Evolutionary conservation across 2,113 vertebrate genomes (phyloP), one percentile per base, ranked within the genome.

Genomic region (Varanus komodoensis): DNA sequence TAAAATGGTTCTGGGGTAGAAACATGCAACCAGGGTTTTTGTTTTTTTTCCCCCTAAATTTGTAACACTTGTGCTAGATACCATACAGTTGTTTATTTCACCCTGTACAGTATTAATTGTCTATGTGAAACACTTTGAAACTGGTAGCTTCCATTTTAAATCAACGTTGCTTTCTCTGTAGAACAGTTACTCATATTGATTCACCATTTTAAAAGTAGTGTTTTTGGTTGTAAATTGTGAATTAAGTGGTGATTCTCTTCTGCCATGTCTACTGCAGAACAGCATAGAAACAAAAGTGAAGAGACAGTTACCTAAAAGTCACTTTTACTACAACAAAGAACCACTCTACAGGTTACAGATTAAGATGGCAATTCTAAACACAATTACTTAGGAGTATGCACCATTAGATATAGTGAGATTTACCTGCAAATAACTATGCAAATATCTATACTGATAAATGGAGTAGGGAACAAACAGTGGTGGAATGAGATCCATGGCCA

Each of bases 1-100:
- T 96, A 97, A 97, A 98, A 96, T 95, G 89, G 95, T 96, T 96
- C 96, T 92, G 91, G 87, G 87, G 94, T 92, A 74, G 92, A 97
- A 97, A 94, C 94, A 97, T 87, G 94, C 87, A 73, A 88, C n/a
- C 71, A 93, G 96, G 91, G 95, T 96, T 94, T 97, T 94, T 64
- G 54, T 7, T 54, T 15, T 1, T 32, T 71, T 85, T 27, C 71
- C 44, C 29, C 34, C 44, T 44, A 44, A 23, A 69, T 21, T 94
- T 93, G 78, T 7, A 23, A 95, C 95, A 97, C 95, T 95, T 93
- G 95, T 50, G 21, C 11, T 71, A 38, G 77, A 21, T 73, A 69
- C 68, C 52, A 81, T 44, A 80, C 0, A 4, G 73, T 19, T 86
- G 27, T 48, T n/a, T 2, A n/a, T 67, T 80, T 77, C 23, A 25